These are phyloP conservation scores for Nemotelus nigrinus DNA, from an alignment of 2,888 invertebrate genomes.

Conservation along the genomic window DNA sequence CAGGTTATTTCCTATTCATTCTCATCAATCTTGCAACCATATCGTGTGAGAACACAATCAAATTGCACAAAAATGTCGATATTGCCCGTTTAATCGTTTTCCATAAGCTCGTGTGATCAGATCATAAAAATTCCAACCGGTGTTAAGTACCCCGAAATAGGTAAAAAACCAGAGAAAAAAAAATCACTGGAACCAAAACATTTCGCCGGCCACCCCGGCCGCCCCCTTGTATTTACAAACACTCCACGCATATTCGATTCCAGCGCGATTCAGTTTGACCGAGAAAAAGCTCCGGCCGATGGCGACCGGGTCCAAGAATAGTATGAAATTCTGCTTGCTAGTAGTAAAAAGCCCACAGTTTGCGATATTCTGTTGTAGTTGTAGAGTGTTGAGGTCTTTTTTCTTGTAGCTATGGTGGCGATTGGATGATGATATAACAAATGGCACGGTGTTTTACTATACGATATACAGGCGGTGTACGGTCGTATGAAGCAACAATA, in stretches of 20 bases:
- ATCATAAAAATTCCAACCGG: not conserved
- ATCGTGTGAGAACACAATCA: too few species aligned
- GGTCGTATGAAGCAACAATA: constrained; percentile 36
- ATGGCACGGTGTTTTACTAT: too few species aligned
- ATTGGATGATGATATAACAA: too few species aligned
- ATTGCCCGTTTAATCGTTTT: too few species aligned
- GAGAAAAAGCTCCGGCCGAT: too few species aligned
- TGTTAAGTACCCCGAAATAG: not conserved
- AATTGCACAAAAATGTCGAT: too few species aligned
- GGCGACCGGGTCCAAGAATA: not conserved
- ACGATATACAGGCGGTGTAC: not conserved
- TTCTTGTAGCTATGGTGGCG: not conserved
- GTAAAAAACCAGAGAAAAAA: not conserved
- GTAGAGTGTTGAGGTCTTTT: not conserved
- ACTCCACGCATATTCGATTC: too few species aligned
- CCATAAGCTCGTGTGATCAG: too few species aligned
- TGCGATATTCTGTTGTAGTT: not conserved
- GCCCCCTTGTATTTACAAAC: too few species aligned
- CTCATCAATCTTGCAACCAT: too few species aligned
- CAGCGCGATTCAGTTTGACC: too few species aligned
- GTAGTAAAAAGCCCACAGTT: constrained; percentile 3
- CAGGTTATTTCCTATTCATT: too few species aligned
- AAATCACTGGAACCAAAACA: not conserved
- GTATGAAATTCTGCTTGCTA: not conserved
- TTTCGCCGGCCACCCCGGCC: not conserved